phyloP scores from a whole-genome alignment of 2,797 vertebrate genomes.

The Manis javanica region DNA sequence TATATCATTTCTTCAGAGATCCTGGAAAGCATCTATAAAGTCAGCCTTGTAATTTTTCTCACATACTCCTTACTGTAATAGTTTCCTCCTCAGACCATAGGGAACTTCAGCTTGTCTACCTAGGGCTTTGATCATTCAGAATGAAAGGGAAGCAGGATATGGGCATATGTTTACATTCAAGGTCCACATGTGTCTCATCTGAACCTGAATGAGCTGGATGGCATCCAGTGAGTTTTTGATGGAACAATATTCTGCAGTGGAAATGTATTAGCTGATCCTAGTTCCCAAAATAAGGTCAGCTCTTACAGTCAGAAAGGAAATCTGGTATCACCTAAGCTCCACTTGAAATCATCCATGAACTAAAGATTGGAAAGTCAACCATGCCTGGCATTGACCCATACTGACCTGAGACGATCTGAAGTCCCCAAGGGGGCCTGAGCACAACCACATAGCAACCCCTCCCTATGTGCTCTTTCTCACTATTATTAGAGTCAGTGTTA shows the following conservation, averaged over 20 bases:
- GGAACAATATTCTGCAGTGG: neutral
- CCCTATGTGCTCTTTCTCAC: neutral
- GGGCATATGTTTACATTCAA: fast-evolving
- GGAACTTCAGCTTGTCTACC: neutral
- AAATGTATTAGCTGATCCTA: neutral
- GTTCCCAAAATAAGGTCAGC: neutral
- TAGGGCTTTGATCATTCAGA: neutral
- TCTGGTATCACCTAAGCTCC: neutral
- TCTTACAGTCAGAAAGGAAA: neutral
- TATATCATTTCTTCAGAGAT: neutral
- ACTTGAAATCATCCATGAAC: neutral
- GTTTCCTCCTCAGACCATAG: neutral
- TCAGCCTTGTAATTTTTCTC: neutral
- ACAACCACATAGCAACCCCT: neutral
- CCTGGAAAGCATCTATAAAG: neutral
- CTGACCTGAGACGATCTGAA: neutral
- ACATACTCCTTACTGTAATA: neutral
- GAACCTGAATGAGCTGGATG: neutral
- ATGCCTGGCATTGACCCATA: neutral
- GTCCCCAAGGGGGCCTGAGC: neutral
- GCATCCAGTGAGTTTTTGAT: neutral
- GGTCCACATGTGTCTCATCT: fast-evolving
- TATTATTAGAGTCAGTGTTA: too few species aligned
- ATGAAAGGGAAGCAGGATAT: neutral
- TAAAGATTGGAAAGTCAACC: neutral